Base-by-base conservation (phyloP, 2,797 vertebrate species). In the Protosalanx chinensis region DNA sequence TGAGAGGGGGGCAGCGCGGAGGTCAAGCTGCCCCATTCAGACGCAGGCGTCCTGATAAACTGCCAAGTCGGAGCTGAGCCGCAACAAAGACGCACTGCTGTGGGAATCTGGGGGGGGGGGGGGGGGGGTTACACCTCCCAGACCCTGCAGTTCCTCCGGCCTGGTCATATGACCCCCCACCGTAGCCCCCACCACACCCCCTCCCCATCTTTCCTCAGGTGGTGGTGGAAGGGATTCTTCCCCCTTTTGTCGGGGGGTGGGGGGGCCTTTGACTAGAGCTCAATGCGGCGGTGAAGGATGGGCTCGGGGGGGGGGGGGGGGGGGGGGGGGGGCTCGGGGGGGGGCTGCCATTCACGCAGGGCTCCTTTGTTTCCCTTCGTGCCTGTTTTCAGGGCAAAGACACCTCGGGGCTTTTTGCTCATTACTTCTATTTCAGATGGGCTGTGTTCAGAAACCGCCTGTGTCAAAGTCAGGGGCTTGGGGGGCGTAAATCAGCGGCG, bases 171-270 rank as follows among this genome's bases (percentile, higher is more conserved):
- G 88, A 87, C 87, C 71, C 37, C 37, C 33, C 33, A 1, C 1
- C 23, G 23, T 27, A 27, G 23, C 23, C 33, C 33, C 2, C 33
- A 27, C 33, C 33, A 4, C 33, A 4, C 33, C 6, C 33, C 37
- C 37, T 46, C 41, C 41, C 41, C 61, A 63, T 90, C 89, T 90
- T 87, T 91, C 89, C 90, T 91, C 90, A 88, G 89, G 86, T 91
- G 88, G 86, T 59, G 60, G 79, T 82, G 81, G 85, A 83, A 88
- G 76, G 78, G 81, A 84, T 76, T 84, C 89, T 91, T 91, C 89
- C 89, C 88, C 80, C 23, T 27, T 92, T 90, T 92, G 90, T 92
- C 85, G 81, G 76, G 75, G 23, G 23, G 23, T 27, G 23, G 23
- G 23, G 23, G 23, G 75, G 82, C 79, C 84, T 85, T 88, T 85